Base-by-base conservation (phyloP, 2,888 invertebrate species). In the Dyspetes luteomarginatus region DNA sequence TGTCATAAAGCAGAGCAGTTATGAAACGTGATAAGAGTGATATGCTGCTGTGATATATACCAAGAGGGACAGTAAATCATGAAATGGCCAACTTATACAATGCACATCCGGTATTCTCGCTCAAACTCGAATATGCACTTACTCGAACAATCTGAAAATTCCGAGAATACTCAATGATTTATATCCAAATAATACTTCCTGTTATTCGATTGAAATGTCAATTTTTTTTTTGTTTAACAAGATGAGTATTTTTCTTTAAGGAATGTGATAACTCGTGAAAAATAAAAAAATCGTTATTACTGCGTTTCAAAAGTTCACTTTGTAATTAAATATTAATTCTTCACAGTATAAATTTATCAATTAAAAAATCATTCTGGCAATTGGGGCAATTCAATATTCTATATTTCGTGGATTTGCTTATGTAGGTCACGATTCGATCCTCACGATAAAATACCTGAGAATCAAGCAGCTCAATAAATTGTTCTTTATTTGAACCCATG, bases 21-120 rank as follows among this genome's bases (percentile, higher is more conserved):
- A 71, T 60, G 75, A 62, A 52, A 52, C 48, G 22, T 56, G 58
- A 75, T 71, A 71, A 79, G 68, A 73, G 68, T 24, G 68, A 73
- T 45, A 68, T 41, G 78, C 68, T 64, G 60, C 60, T 68, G 55
- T 43, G 62, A 56, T 64, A 64, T 55, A 62, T 19, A 17, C 12
- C 4, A 15, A 56, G 41, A 28, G 12, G 36, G 56, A 41, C 43
- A 36, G 48, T 67, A 60, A 72, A 67, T 73, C 60, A 36, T 72
- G 19, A 41, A 65, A 77, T 56, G 30, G 36, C 30, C 24, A 30
- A 26, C 50, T 67, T 50, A 19, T 45, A 50, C 48, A 60, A 60
- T 55, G 48, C 41, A 36, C 58, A 36, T 65, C 48, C 60, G 36
- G 41, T 28, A 60, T 17, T 62, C 48, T 71, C 26, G 24, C 60